Conservation (phyloP, 2,113 vertebrate species). For the Xiphophorus maculatus region DNA sequence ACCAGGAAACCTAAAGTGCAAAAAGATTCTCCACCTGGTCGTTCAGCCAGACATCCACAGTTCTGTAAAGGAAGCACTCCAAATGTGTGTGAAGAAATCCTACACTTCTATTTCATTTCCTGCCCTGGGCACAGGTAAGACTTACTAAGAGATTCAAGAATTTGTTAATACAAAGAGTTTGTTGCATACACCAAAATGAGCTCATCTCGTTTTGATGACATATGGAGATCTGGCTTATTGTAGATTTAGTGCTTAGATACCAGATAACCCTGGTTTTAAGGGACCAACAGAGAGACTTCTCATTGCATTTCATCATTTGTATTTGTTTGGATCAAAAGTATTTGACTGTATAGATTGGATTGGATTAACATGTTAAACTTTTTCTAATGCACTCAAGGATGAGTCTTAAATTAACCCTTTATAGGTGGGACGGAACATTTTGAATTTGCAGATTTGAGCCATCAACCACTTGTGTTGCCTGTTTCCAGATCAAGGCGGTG, state of each 20-base stretch:
- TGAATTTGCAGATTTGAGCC: not conserved
- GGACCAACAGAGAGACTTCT: too few relatives aligned
- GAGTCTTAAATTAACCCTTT: too few relatives aligned
- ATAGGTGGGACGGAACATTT: too few relatives aligned
- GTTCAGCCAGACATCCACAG: conserved; percentile 44
- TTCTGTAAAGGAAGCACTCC: conserved; percentile 72
- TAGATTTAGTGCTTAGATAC: not conserved
- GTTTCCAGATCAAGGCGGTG: conserved; percentile 71
- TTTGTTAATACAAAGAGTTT: too few relatives aligned
- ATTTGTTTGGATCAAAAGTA: too few relatives aligned
- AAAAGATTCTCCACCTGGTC: conserved; percentile 86
- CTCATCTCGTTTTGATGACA: too few relatives aligned
- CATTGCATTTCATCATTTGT: too few relatives aligned
- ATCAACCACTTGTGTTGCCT: not conserved
- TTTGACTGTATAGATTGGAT: too few relatives aligned
- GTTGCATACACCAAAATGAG: too few relatives aligned
- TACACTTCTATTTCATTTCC: conserved; percentile 86
- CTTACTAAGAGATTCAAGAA: not conserved
- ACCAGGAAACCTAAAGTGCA: conserved; percentile 80
- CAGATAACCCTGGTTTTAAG: too few relatives aligned
- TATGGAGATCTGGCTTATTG: not conserved
- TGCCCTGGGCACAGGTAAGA: conserved; percentile 92
- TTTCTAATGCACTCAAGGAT: too few relatives aligned
- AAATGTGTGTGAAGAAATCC: conserved; percentile 74
- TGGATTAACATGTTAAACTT: too few relatives aligned